phyloP scores from a whole-genome alignment of 2,888 invertebrate genomes.

The Flexamia atlantica region DNA sequence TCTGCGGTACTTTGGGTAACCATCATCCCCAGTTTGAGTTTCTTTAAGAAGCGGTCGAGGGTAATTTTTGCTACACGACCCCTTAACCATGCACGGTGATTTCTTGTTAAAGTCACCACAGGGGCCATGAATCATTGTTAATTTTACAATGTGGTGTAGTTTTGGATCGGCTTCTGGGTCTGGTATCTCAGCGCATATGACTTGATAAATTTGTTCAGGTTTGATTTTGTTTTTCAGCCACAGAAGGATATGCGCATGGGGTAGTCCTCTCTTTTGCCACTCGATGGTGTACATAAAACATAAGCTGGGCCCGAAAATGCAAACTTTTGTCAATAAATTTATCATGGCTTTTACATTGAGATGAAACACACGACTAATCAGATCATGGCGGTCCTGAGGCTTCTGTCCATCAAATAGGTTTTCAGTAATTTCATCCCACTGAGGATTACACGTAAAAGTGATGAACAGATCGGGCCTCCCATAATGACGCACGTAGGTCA shows the following conservation, averaged over 20 bases:
- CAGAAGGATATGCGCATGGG: constrained; percentile 70
- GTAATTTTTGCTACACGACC: constrained; percentile 73
- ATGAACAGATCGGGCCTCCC: constrained; percentile 73
- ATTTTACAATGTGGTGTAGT: constrained; percentile 68
- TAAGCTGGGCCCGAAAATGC: constrained; percentile 68
- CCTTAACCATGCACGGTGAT: constrained; percentile 73
- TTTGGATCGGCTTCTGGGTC: constrained; percentile 70
- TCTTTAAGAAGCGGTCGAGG: constrained; percentile 69
- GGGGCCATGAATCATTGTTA: constrained; percentile 69
- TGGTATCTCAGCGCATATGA: constrained; percentile 73
- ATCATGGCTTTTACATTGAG: constrained; percentile 69
- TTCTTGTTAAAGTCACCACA: constrained; percentile 71
- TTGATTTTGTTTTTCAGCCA: constrained; percentile 69
- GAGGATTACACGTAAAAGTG: constrained; percentile 73
- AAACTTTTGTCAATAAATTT: constrained; percentile 66
- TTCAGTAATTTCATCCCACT: constrained; percentile 71
- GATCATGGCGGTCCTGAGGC: constrained; percentile 69
- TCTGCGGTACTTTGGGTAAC: constrained; percentile 73
- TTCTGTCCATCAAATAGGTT: constrained; percentile 66
- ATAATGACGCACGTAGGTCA: constrained; percentile 72
- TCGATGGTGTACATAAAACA: constrained; percentile 70
- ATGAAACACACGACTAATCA: constrained; percentile 70
- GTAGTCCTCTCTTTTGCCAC: constrained; percentile 72
- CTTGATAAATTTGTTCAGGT: constrained; percentile 70
- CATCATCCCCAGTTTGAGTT: constrained; percentile 68